Conservation (phyloP, 2,888 invertebrate species). For the Epirrhoe tristata region DNA sequence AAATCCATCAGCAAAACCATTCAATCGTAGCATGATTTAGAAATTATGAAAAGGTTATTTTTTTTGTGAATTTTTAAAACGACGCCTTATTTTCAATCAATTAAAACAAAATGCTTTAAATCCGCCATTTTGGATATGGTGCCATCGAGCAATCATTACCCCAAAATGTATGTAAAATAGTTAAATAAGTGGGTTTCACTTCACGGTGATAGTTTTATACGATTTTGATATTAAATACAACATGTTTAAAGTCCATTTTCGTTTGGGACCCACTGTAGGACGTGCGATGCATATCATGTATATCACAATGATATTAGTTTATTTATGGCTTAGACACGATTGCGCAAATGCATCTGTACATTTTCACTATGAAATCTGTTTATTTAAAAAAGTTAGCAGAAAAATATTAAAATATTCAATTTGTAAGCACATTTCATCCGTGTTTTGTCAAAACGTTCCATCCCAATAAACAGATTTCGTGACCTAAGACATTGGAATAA, state of each 20-base stretch:
- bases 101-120: conserved; percentile 11
- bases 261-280: conserved; percentile 36
- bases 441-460: background rate
- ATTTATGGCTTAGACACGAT: conserved; percentile 11
- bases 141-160: conserved; percentile 25
- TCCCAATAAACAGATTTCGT: background rate
- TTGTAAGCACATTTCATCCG: background rate
- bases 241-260: conserved; percentile 32
- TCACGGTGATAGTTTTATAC: conserved; percentile 45
- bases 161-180: conserved; percentile 35
- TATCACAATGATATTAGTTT: conserved; percentile 44
- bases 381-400: background rate
- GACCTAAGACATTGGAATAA: no score
- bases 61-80: conserved; percentile 6
- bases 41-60: background rate
- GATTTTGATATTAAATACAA: conserved; percentile 48
- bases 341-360: conserved; percentile 13
- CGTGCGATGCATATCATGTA: conserved; percentile 43
- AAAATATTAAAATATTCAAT: background rate
- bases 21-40: no score
- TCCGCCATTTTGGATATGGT: conserved; percentile 15
- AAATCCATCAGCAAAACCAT: background rate
- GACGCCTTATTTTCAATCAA: conserved; percentile 12
- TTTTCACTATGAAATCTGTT: conserved; percentile 15
- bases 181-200: conserved; percentile 28